Base-by-base conservation (phyloP, 2,113 vertebrate genomes). In the Xiphophorus couchianus region DNA sequence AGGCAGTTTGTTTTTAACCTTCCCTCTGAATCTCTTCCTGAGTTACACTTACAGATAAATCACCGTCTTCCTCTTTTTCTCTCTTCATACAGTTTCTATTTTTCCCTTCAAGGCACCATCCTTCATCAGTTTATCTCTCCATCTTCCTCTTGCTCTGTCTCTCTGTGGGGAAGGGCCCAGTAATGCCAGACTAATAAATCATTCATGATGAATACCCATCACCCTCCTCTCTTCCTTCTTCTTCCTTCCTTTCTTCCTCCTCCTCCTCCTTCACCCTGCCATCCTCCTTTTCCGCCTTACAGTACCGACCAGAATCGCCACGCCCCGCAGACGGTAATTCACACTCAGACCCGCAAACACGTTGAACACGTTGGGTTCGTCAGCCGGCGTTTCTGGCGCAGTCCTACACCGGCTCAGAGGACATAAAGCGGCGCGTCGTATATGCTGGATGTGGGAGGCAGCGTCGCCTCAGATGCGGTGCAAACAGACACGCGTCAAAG, bases 151-250 rank as follows among this genome's bases (percentile, higher is more conserved):
- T 74, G 74, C 80, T 74, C 81, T 33, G 67, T 76, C 81, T 83
- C 88, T 83, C 90, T 83, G 81, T 87, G 83, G 92, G 91, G 89
- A 94, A 88, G 81, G 73, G 85, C 92, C 90, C 90, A 89, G 90
- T 92, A 92, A 94, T 92, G 89, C 91, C 89, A 93, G 91, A 88
- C 90, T 92, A 92, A 93, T 94, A 93, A 94, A 95, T 94, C 93
- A 93, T 94, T 93, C 89, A 94, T 92, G 86, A 75, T 81, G 54
- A 85, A 83, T 81, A 78, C 86, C 73, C 82, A 71, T 63, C 73
- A 5, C 29, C 78, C 62, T 54, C 72, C 72, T 70, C 73, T 54
- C 13, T 73, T 48, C 42, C 33, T 39, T 12, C 37, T 13, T 39
- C 37, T 13, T 39, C 39, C 51, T 42, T 67, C 33, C 2, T 37